phyloP scores from a whole-genome alignment of 92 coral and sea anemone genomes.

The Ricordea florida region DNA sequence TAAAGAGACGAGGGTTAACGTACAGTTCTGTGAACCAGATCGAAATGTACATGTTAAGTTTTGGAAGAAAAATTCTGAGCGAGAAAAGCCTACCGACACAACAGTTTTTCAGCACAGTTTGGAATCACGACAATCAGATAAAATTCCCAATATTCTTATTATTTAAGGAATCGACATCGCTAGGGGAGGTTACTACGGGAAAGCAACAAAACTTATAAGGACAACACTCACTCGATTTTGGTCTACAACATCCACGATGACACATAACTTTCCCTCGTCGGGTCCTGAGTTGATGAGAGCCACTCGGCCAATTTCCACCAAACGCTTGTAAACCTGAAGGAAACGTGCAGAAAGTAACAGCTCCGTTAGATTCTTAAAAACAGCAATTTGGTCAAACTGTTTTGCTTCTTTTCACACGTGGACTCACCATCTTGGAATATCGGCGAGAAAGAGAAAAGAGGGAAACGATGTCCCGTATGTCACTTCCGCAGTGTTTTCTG shows the following conservation, averaged over 20 bases:
- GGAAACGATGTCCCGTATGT: constrained; percentile 33
- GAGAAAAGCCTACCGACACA: too few species aligned
- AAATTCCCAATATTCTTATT: too few species aligned
- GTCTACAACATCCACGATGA: constrained; percentile 94
- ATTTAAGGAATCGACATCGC: too few species aligned
- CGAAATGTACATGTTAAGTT: too few species aligned
- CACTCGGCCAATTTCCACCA: constrained; percentile 98
- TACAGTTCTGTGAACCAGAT: too few species aligned
- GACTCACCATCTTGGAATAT: constrained; percentile 87
- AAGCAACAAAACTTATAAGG: too few species aligned
- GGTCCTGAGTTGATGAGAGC: constrained; percentile 96
- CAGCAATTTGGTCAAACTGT: constrained; percentile 29
- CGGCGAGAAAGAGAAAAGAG: constrained; percentile 38
- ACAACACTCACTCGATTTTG: constrained; percentile 85
- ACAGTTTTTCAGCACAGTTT: too few species aligned
- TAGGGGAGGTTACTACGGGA: too few species aligned
- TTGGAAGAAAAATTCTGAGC: too few species aligned
- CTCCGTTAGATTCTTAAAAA: neutral
- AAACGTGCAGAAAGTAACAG: constrained; percentile 21
- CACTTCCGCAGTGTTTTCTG: constrained; percentile 13
- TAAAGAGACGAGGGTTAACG: too few species aligned
- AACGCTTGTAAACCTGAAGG: constrained; percentile 94
- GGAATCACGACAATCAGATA: too few species aligned
- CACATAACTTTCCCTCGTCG: constrained; percentile 97
- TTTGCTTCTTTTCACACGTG: constrained; percentile 68